Percentiles rank a stretch among this genome's conserved stretches.
phyloP scores from a whole-genome alignment of 2,888 invertebrate genomes.

The Cenopis cana region DNA sequence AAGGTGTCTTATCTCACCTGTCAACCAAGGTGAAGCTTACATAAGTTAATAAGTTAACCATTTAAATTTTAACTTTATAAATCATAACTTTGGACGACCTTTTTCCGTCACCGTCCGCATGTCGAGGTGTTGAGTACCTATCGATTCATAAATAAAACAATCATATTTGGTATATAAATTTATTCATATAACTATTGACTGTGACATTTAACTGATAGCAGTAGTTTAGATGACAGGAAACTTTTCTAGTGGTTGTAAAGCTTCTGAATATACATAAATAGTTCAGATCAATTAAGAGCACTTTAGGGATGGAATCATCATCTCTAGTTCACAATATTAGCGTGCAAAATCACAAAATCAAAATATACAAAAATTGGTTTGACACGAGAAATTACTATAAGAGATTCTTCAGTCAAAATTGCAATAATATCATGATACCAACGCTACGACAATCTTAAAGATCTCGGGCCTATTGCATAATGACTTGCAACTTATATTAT shows the following conservation, averaged over 20 bases:
- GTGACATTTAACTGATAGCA: conserved; percentile 70
- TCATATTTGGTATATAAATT: conserved; percentile 54
- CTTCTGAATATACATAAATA: conserved; percentile 71
- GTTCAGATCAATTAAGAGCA: conserved; percentile 80
- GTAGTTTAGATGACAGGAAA: conserved; percentile 58
- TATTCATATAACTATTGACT: conserved; percentile 74
- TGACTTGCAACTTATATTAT: too few relatives aligned
- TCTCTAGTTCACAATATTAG: conserved; percentile 70
- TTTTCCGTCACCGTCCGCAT: too few relatives aligned
- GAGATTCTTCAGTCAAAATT: conserved; percentile 32
- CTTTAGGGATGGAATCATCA: conserved; percentile 81
- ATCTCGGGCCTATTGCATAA: too few relatives aligned
- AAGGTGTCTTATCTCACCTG: too few relatives aligned
- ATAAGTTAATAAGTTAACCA: too few relatives aligned
- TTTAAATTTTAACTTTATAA: too few relatives aligned
- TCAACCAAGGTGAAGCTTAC: too few relatives aligned
- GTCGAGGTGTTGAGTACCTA: not conserved
- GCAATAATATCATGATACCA: not conserved
- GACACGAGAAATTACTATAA: conserved; percentile 53
- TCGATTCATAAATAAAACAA: conserved; percentile 51
- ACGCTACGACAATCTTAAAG: not conserved
- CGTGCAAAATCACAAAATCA: conserved; percentile 64
- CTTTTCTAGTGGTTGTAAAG: conserved; percentile 57
- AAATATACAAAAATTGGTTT: conserved; percentile 64
- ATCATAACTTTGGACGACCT: too few relatives aligned